Percentiles rank a stretch among this genome's conserved stretches.
Evolutionary conservation across 2,888 invertebrate species (phyloP).

Genomic region (Helobdella robusta): DNA sequence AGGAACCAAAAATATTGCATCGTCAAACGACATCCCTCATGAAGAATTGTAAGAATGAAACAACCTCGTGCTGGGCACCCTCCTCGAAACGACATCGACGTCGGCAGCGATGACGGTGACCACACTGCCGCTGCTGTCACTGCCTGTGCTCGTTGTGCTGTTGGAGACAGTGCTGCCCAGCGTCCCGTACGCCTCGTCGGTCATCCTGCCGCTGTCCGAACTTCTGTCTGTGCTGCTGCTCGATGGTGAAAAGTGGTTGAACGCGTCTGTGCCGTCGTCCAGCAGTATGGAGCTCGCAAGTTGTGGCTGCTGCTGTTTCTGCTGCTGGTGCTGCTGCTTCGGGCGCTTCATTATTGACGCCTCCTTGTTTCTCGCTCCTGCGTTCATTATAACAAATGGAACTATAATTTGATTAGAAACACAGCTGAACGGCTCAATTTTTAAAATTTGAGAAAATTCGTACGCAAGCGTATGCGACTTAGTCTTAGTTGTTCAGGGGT

Average conservation of each 20-base stretch:
- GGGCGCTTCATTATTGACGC: background rate
- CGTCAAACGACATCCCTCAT: no score
- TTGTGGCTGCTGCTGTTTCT: slow-evolving; percentile 8
- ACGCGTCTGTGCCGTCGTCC: background rate
- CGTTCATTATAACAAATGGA: background rate
- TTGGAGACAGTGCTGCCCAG: slow-evolving; percentile 32
- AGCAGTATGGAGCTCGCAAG: background rate
- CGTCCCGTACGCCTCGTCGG: slow-evolving; percentile 36
- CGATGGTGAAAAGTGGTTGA: slow-evolving; percentile 19
- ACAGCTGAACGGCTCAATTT: no score
- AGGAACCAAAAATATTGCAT: no score
- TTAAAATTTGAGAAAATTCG: no score
- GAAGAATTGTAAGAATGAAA: no score
- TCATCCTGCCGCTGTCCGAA: slow-evolving; percentile 31
- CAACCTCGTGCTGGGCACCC: slow-evolving; percentile 19
- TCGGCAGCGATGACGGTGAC: slow-evolving; percentile 35
- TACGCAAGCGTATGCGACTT: no score
- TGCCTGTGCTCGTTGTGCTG: slow-evolving; percentile 33
- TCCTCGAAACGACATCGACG: slow-evolving; percentile 24
- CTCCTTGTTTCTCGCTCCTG: slow-evolving; percentile 8
- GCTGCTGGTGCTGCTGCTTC: slow-evolving; percentile 22
- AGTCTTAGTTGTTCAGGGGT: no score
- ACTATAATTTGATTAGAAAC: background rate
- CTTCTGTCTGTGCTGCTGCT: slow-evolving; percentile 29
- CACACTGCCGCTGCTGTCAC: slow-evolving; percentile 36